Conservation (phyloP, 2,888 invertebrate species). For the Napeogenes sylphis region DNA sequence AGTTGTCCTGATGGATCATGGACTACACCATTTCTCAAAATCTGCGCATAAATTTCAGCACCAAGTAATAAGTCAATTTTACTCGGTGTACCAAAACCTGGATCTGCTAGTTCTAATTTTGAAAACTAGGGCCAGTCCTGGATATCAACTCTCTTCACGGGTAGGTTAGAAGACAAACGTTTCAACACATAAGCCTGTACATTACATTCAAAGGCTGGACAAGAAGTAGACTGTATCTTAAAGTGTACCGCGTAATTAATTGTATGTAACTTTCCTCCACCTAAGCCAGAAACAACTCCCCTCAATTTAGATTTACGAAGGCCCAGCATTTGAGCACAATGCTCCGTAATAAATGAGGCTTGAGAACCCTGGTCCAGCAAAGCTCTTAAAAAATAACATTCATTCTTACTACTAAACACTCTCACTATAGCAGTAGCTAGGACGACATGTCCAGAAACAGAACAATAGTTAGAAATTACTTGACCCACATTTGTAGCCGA, state of each 20-base stretch:
- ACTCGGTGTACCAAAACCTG: constrained; percentile 29
- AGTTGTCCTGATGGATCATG: constrained; percentile 20
- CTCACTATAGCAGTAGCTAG: constrained; percentile 27
- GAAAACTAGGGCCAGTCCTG: constrained; percentile 20
- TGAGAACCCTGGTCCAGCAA: constrained; percentile 32
- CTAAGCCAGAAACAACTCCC: constrained; percentile 27
- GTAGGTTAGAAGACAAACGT: constrained; percentile 26
- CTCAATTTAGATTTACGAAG: constrained; percentile 23
- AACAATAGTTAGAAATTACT: constrained; percentile 8
- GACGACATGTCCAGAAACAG: constrained; percentile 18
- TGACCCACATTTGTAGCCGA: background rate
- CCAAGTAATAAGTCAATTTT: constrained; percentile 29
- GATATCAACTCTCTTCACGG: constrained; percentile 16
- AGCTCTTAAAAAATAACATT: constrained; percentile 23
- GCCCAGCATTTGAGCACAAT: constrained; percentile 17
- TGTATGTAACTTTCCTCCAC: constrained; percentile 28
- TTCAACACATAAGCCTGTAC: constrained; percentile 26
- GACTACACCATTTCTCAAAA: constrained; percentile 28
- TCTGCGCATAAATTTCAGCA: constrained; percentile 30
- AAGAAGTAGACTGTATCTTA: constrained; percentile 11
- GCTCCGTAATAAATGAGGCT: constrained; percentile 30
- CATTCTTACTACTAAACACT: constrained; percentile 16
- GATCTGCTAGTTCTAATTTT: constrained; percentile 25
- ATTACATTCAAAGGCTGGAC: constrained; percentile 6
- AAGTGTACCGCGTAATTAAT: constrained; percentile 29